Evolutionary conservation across 2,888 invertebrate species (phyloP).

Genomic region (Incurvaria masculella): DNA sequence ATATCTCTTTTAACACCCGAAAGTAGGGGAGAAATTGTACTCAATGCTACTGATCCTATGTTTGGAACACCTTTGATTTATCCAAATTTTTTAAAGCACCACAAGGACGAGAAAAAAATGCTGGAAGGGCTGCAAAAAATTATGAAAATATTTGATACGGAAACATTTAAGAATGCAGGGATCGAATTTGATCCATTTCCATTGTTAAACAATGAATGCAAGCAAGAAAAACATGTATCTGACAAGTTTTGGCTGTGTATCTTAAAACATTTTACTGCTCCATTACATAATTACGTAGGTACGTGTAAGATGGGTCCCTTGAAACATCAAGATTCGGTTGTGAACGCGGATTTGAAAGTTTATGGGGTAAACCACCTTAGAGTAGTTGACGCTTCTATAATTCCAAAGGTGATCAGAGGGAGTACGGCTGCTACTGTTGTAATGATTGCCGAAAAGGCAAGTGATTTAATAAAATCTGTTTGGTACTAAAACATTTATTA

Average conservation of each 20-base stretch:
- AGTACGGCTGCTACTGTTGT: conserved; percentile 45
- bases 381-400: conserved; percentile 43
- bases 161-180: conserved; percentile 37
- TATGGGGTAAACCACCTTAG: conserved; percentile 39
- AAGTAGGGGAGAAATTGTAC: conserved; percentile 40
- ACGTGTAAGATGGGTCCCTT: conserved; percentile 47
- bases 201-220: conserved; percentile 41
- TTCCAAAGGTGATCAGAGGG: conserved; percentile 45
- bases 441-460: conserved; percentile 51
- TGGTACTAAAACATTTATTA: conserved; percentile 36
- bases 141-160: conserved; percentile 44
- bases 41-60: conserved; percentile 37
- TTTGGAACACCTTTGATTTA: conserved; percentile 43
- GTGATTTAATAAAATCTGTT: conserved; percentile 45
- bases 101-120: conserved; percentile 35
- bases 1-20: conserved; percentile 41
- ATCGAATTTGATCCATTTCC: conserved; percentile 41
- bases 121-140: conserved; percentile 42
- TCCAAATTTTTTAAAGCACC: conserved; percentile 41
- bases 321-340: conserved; percentile 39
- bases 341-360: conserved; percentile 34
- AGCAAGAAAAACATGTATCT: conserved; percentile 36
- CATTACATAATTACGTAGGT: conserved; percentile 43
- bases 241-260: conserved; percentile 46
- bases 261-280: conserved; percentile 44